Evolutionary conservation across 1,140 invertebrate genomes (phyloP).

Genomic region (Bombus confusus): DNA sequence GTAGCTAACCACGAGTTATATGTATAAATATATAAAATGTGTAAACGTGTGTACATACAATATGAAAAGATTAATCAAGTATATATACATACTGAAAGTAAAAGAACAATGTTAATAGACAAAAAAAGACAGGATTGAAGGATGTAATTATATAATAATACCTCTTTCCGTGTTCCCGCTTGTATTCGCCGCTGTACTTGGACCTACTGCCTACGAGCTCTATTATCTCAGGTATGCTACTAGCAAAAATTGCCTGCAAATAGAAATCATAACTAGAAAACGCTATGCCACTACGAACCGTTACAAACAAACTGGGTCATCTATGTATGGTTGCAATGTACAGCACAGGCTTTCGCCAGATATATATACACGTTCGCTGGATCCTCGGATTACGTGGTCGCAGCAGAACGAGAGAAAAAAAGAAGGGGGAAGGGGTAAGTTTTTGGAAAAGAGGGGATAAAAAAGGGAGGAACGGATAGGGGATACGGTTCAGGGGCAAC

Average conservation of each 20-base stretch:
- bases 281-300: conserved; percentile 71
- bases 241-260: conserved; percentile 97
- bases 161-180: conserved; percentile 99
- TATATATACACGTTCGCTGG: conserved; percentile 32
- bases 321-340: conserved; percentile 66
- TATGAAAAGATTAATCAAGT: conserved; percentile 33
- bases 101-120: conserved; percentile 56
- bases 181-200: conserved; percentile 98
- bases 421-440: background rate
- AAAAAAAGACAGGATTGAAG: conserved; percentile 61
- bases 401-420: conserved; percentile 6
- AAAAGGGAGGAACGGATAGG: background rate
- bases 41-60: conserved; percentile 35
- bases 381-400: conserved; percentile 36
- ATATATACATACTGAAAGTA: conserved; percentile 61
- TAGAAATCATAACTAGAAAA: conserved; percentile 79
- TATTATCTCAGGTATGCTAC: conserved; percentile 99
- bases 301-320: conserved; percentile 67
- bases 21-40: background rate
- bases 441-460: background rate
- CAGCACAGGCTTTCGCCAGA: conserved; percentile 43
- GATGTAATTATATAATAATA: conserved; percentile 83
- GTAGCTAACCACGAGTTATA: background rate
- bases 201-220: conserved; percentile 98
- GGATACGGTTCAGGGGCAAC: conserved; percentile 23